A percentile compares a stretch with the other conserved stretches of the same genome.
Conservation (phyloP, 2,113 vertebrate species). For the Brachirus orientalis region DNA sequence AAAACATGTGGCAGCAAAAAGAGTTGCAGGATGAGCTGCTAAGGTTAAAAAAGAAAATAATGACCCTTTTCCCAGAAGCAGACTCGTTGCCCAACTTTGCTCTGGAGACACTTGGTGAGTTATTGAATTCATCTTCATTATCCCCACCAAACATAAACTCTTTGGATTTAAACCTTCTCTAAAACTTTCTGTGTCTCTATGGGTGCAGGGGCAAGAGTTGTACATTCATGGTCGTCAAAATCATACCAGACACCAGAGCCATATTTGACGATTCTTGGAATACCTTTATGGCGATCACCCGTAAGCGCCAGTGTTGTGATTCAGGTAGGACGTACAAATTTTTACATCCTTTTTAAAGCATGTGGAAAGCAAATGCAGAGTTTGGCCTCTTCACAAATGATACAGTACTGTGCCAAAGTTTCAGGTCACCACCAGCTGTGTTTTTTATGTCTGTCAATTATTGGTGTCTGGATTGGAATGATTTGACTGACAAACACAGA, state of each 20-base stretch:
- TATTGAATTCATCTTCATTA: background rate
- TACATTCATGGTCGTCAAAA: background rate
- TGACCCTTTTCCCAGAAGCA: background rate
- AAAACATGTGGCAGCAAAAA: background rate
- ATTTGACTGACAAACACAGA: too few species aligned
- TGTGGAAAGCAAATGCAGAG: too few species aligned
- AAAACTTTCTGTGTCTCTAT: background rate
- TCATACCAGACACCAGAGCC: background rate
- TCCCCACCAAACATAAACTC: too few species aligned
- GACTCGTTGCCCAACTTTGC: background rate
- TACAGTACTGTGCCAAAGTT: too few species aligned
- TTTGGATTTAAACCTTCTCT: background rate
- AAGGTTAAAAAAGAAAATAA: background rate
- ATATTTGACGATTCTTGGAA: background rate
- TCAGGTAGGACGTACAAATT: background rate
- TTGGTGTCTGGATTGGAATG: too few species aligned
- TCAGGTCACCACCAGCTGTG: too few species aligned
- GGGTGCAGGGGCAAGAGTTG: background rate
- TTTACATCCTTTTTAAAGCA: background rate
- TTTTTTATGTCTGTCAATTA: too few species aligned
- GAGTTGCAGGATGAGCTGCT: background rate
- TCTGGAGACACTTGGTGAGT: background rate
- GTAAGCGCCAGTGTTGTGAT: background rate
- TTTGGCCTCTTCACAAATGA: too few species aligned
- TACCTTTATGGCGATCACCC: background rate